Evolutionary conservation across 1,140 invertebrate species (phyloP).

Genomic region (Lordiphosa collinella): DNA sequence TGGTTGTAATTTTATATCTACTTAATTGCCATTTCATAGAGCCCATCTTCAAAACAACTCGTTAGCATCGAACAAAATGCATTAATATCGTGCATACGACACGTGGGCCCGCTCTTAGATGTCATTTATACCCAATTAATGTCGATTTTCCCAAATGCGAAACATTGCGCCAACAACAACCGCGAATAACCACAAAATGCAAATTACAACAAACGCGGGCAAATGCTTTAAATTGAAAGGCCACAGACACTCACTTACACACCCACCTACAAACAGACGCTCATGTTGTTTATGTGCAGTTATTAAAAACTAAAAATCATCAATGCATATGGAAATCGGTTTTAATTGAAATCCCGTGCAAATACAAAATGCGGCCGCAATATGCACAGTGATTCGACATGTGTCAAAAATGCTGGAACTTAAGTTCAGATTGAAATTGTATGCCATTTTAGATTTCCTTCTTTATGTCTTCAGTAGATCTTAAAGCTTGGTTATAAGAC

Average conservation of each 20-base stretch:
- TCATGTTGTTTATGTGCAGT: conserved; percentile 12
- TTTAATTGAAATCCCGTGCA: conserved; percentile 36
- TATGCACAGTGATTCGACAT: conserved; percentile 6
- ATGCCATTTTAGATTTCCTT: too few species aligned
- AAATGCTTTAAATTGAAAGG: conserved; percentile 5
- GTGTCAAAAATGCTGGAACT: neutral
- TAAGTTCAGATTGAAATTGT: too few species aligned
- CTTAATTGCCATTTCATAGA: conserved; percentile 29
- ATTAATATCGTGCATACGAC: conserved; percentile 29
- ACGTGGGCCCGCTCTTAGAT: conserved; percentile 1
- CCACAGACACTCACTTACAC: neutral
- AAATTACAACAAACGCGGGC: conserved; percentile 4
- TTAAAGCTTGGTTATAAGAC: too few species aligned
- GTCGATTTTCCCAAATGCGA: neutral
- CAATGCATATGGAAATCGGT: conserved; percentile 27
- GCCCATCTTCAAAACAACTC: conserved; percentile 1
- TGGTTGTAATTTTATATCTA: conserved; percentile 13
- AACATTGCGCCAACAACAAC: too few species aligned
- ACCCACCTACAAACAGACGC: neutral
- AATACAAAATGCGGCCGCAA: neutral
- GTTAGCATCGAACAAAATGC: conserved; percentile 21
- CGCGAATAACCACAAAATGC: too few species aligned
- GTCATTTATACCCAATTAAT: conserved; percentile 2
- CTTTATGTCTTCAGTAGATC: too few species aligned
- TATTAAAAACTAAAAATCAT: conserved; percentile 32